Percentiles rank a stretch among this genome's conserved stretches.
phyloP scores from a whole-genome alignment of 2,797 vertebrate genomes.

The Lycodopsis pacificus region DNA sequence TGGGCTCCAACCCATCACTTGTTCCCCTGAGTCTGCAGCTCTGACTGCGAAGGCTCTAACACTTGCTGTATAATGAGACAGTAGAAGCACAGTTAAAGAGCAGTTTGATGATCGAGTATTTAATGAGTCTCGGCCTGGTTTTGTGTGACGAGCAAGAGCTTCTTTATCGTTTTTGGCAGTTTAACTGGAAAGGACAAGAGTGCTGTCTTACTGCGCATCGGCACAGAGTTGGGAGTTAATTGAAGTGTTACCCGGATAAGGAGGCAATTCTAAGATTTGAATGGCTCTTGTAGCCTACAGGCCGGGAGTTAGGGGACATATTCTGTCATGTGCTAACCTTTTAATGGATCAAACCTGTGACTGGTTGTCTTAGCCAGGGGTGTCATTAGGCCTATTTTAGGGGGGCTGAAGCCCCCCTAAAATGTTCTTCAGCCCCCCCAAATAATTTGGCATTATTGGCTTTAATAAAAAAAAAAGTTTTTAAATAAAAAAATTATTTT shows the following conservation, averaged over 20 bases:
- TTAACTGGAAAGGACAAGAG: constrained; percentile 24
- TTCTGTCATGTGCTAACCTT: background rate
- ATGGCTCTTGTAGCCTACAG: background rate
- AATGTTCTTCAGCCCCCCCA: too few species aligned
- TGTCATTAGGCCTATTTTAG: too few species aligned
- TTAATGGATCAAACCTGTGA: background rate
- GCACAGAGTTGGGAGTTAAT: constrained; percentile 32
- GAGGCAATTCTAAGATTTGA: constrained; percentile 1
- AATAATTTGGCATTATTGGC: too few species aligned
- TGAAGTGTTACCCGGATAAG: constrained; percentile 13
- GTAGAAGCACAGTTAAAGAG: constrained; percentile 55
- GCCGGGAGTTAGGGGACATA: background rate
- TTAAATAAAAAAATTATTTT: too few species aligned
- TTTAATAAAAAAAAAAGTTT: too few species aligned
- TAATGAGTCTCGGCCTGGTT: constrained; percentile 57
- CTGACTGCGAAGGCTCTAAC: constrained; percentile 46
- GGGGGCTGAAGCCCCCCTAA: too few species aligned
- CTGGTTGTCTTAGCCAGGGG: background rate
- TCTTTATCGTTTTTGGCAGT: constrained; percentile 11
- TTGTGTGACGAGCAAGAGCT: constrained; percentile 32
- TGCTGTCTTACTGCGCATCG: constrained; percentile 11
- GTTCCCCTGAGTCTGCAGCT: constrained; percentile 62
- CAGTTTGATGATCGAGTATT: constrained; percentile 55
- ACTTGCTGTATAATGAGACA: constrained; percentile 68
- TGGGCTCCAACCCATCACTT: constrained; percentile 59